These are phyloP conservation scores for Arenicola marina DNA, from an alignment of 2,888 invertebrate genomes.

Conservation along the genomic window DNA sequence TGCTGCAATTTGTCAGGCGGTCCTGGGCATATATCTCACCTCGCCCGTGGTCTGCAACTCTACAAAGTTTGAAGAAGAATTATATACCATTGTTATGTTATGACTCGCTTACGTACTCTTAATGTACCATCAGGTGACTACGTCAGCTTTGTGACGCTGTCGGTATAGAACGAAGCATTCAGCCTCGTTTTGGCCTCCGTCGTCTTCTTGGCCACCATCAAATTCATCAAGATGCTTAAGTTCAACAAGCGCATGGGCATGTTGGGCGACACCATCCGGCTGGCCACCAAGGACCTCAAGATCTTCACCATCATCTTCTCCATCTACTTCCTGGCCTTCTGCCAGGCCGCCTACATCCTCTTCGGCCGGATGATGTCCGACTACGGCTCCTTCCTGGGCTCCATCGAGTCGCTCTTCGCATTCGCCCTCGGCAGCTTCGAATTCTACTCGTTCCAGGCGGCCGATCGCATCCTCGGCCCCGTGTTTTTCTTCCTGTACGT, in stretches of 20 bases:
- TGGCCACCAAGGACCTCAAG: conserved; percentile 60
- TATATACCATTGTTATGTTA: too few relatives aligned
- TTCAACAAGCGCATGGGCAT: conserved; percentile 65
- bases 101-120: too few relatives aligned
- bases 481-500: conserved; percentile 58
- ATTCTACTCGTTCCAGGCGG: conserved; percentile 53
- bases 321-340: conserved; percentile 59
- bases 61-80: too few relatives aligned
- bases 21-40: too few relatives aligned
- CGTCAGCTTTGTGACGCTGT: conserved; percentile 62
- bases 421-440: conserved; percentile 63
- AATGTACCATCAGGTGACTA: conserved; percentile 59
- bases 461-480: conserved; percentile 49
- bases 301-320: conserved; percentile 63
- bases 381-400: conserved; percentile 55
- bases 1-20: too few relatives aligned
- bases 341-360: conserved; percentile 56
- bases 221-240: conserved; percentile 64
- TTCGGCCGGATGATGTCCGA: conserved; percentile 51
- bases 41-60: too few relatives aligned
- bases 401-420: conserved; percentile 61
- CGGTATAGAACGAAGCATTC: conserved; percentile 62
- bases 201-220: conserved; percentile 64
- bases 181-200: conserved; percentile 62
- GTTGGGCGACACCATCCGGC: conserved; percentile 61